These are phyloP conservation scores for Phasianus colchicus DNA, from an alignment of 2,113 vertebrate genomes.

Conservation along the genomic window DNA sequence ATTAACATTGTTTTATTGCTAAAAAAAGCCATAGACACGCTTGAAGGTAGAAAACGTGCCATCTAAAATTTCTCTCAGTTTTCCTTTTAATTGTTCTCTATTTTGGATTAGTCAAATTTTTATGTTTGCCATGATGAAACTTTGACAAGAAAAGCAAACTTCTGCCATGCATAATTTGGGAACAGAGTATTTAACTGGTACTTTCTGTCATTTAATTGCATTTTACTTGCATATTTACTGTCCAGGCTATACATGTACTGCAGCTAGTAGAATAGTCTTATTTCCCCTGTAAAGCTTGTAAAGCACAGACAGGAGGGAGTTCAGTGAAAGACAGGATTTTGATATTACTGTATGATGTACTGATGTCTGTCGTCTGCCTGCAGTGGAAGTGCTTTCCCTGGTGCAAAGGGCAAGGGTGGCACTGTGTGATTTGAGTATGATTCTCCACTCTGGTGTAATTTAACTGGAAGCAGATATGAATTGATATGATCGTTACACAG, in stretches of 20 bases:
- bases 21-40: background rate
- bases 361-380: background rate
- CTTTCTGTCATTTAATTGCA: background rate
- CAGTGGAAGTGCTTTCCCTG: rapidly evolving
- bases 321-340: background rate
- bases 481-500: background rate
- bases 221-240: background rate
- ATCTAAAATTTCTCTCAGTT: background rate
- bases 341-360: background rate
- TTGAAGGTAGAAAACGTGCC: background rate
- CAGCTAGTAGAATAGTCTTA: background rate
- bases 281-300: background rate
- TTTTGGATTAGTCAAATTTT: background rate
- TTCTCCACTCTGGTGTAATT: background rate
- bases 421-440: background rate
- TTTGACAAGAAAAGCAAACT: background rate
- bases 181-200: background rate
- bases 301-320: background rate
- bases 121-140: background rate
- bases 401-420: background rate
- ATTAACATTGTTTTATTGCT: background rate
- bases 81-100: background rate
- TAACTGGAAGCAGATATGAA: background rate
- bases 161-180: rapidly evolving
- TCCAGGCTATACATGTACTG: rapidly evolving